These are phyloP conservation scores for Enhydra lutris DNA, from an alignment of 2,113 vertebrate genomes.

Conservation along the genomic window DNA sequence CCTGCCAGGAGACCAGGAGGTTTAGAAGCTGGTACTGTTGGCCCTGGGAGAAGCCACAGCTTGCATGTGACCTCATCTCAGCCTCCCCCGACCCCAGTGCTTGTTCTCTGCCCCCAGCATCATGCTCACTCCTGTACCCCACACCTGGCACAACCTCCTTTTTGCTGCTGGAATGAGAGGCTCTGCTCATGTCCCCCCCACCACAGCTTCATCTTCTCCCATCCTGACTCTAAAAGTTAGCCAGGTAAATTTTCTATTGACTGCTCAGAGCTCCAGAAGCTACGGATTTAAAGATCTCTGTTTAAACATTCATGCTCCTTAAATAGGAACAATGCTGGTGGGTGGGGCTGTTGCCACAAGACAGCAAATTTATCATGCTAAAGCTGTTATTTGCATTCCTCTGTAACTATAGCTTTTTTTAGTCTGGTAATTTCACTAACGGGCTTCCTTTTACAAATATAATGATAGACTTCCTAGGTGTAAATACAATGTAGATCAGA, in stretches of 20 bases:
- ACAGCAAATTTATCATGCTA: not conserved
- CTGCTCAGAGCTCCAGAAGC: not conserved
- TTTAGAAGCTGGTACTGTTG: not conserved
- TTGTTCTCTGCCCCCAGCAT: too few species aligned
- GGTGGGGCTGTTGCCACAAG: not conserved
- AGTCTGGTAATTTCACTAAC: not conserved
- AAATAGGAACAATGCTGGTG: not conserved
- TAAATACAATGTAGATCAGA: not conserved
- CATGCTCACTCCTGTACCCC: rapidly evolving
- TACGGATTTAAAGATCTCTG: not conserved
- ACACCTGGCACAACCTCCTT: rapidly evolving
- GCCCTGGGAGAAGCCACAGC: not conserved
- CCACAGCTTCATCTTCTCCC: too few species aligned
- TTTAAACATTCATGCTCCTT: not conserved
- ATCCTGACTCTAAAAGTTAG: not conserved
- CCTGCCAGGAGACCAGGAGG: not conserved
- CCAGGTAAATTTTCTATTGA: not conserved
- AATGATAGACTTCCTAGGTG: not conserved
- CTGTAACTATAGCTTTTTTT: not conserved
- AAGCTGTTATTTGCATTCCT: not conserved
- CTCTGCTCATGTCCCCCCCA: not conserved
- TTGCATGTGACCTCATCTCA: rapidly evolving
- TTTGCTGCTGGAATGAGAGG: not conserved
- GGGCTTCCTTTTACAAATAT: not conserved
- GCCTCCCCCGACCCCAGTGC: not conserved